phyloP scores from a whole-genome alignment of 2,888 invertebrate genomes.

The Fabriciana adippe region DNA sequence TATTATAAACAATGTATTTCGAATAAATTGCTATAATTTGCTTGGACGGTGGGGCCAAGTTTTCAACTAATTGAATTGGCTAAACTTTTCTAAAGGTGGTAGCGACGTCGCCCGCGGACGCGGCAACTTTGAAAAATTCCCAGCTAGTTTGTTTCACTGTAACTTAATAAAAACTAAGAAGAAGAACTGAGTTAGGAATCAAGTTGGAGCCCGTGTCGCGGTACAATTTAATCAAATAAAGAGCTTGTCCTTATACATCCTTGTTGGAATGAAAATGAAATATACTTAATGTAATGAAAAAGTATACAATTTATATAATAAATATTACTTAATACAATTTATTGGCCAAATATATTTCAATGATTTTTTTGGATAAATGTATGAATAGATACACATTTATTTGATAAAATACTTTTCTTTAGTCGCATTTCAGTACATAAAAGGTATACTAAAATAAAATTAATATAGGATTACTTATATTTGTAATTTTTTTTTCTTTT shows the following conservation, averaged over 20 bases:
- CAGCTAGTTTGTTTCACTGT: slow-evolving; percentile 71
- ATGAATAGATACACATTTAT: too few species aligned
- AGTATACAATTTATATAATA: too few species aligned
- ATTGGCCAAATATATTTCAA: too few species aligned
- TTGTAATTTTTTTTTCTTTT: too few species aligned
- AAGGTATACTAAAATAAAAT: too few species aligned
- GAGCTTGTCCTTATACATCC: slow-evolving; percentile 22
- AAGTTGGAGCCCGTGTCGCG: slow-evolving; percentile 55
- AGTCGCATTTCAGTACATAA: too few species aligned
- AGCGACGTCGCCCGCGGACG: slow-evolving; percentile 47
- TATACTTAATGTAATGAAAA: slow-evolving; percentile 1
- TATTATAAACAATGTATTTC: slow-evolving; percentile 30
- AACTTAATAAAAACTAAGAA: slow-evolving; percentile 54
- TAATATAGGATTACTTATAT: too few species aligned
- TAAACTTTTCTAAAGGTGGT: slow-evolving; percentile 64
- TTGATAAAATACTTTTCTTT: too few species aligned
- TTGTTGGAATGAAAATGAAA: background rate
- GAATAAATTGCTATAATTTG: slow-evolving; percentile 44
- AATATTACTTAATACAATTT: too few species aligned
- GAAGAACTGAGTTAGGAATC: slow-evolving; percentile 57
- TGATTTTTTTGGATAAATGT: too few species aligned
- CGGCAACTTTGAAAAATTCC: slow-evolving; percentile 71
- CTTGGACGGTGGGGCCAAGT: slow-evolving; percentile 37
- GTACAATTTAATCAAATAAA: slow-evolving; percentile 38
- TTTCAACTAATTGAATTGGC: slow-evolving; percentile 68